Conservation (phyloP, 2,113 vertebrate genomes). For the Rousettus leschenaultii region DNA sequence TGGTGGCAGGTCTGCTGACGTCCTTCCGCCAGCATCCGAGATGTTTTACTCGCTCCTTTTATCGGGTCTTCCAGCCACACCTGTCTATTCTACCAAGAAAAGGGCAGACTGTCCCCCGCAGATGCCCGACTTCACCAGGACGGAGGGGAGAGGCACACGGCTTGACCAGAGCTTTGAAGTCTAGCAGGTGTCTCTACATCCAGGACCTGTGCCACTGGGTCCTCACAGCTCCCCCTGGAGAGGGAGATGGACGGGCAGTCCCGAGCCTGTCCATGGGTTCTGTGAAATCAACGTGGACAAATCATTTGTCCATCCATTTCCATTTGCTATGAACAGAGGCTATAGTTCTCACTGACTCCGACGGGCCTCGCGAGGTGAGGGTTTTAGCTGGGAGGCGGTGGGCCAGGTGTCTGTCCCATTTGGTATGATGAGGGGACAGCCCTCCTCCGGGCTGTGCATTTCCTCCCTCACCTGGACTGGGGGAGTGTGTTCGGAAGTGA, state of each 20-base stretch:
- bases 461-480: not conserved
- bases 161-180: rapidly evolving
- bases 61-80: not conserved
- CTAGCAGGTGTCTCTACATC: rapidly evolving
- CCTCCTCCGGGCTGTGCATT: not conserved
- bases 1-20: not conserved
- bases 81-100: not conserved
- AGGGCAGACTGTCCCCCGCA: not conserved
- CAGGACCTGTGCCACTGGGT: not conserved
- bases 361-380: not conserved
- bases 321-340: not conserved
- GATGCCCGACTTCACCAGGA: not conserved
- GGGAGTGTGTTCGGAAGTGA: rapidly evolving
- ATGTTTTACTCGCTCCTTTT: not conserved
- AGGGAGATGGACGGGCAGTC: not conserved
- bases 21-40: not conserved
- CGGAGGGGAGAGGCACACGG: not conserved
- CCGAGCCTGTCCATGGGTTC: not conserved
- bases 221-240: not conserved
- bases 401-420: not conserved
- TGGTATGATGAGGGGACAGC: not conserved
- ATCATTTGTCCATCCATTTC: not conserved
- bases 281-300: not conserved
- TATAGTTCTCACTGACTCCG: not conserved
- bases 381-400: not conserved